A percentile compares a stretch with the other conserved stretches of the same genome.
Conservation (phyloP, 2,113 vertebrate genomes). For the Nymphicus hollandicus region DNA sequence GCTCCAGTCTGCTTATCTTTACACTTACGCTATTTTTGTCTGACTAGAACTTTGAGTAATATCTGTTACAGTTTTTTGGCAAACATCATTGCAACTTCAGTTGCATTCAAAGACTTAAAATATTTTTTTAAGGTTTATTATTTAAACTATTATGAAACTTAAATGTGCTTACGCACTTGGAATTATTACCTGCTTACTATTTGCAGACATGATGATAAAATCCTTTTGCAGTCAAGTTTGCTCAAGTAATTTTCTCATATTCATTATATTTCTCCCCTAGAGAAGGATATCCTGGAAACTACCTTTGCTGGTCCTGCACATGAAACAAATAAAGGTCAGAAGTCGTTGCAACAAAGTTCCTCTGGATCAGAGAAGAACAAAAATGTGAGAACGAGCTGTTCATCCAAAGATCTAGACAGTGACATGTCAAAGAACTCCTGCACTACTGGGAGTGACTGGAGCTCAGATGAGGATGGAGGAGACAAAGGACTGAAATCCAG, state of each 20-base stretch:
- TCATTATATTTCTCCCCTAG: conserved; percentile 65
- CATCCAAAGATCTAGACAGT: conserved; percentile 51
- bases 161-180: neutral
- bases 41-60: neutral
- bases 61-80: neutral
- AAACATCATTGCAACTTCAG: neutral
- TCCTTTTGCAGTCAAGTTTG: neutral
- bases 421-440: conserved; percentile 68
- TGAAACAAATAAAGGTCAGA: conserved; percentile 59
- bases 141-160: neutral
- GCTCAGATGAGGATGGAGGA: conserved; percentile 77
- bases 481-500: conserved; percentile 67
- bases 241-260: conserved; percentile 32
- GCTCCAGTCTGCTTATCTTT: neutral
- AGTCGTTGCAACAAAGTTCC: conserved; percentile 47
- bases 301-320: conserved; percentile 36
- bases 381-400: conserved; percentile 48
- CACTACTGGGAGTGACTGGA: conserved; percentile 75
- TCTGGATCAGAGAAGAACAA: conserved; percentile 51
- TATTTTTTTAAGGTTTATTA: neutral
- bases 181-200: neutral
- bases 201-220: neutral
- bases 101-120: neutral
- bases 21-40: neutral
- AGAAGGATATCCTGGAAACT: conserved; percentile 74